These are phyloP conservation scores for Brachionus calyciflorus DNA, from an alignment of 1,140 invertebrate species.

Conservation along the genomic window DNA sequence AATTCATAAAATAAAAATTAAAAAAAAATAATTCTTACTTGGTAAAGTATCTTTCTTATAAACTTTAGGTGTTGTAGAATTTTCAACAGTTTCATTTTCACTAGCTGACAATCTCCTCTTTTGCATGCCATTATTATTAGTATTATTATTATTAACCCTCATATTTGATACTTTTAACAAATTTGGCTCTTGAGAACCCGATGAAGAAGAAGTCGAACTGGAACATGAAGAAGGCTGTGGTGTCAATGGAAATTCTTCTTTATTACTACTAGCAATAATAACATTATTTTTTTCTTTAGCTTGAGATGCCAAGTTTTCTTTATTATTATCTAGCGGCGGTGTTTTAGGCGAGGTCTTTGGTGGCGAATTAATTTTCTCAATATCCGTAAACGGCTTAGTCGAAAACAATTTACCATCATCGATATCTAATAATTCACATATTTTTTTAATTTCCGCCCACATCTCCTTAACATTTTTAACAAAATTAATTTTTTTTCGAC, in stretches of 20 bases:
- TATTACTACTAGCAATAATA: too few relatives aligned
- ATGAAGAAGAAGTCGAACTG: not conserved
- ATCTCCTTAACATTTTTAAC: not conserved
- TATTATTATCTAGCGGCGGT: not conserved
- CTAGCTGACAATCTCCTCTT: not conserved
- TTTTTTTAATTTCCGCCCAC: not conserved
- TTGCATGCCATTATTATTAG: not conserved
- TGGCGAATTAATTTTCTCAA: not conserved
- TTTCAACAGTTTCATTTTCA: not conserved
- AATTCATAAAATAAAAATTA: too few relatives aligned
- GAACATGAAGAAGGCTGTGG: not conserved
- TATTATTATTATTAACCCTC: too few relatives aligned
- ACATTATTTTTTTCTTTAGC: not conserved
- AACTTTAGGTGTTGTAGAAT: not conserved
- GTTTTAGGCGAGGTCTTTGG: not conserved
- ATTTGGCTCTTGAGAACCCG: not conserved
- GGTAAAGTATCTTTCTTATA: not conserved
- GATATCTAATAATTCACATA: not conserved
- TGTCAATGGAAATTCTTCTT: not conserved
- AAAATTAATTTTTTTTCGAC: not conserved
- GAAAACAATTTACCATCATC: not conserved
- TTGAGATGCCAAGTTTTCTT: not conserved
- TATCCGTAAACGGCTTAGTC: not conserved
- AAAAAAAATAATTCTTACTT: not conserved
- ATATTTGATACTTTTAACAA: not conserved